phyloP scores from a whole-genome alignment of 1,140 invertebrate species.

The Brachystomella parvula region DNA sequence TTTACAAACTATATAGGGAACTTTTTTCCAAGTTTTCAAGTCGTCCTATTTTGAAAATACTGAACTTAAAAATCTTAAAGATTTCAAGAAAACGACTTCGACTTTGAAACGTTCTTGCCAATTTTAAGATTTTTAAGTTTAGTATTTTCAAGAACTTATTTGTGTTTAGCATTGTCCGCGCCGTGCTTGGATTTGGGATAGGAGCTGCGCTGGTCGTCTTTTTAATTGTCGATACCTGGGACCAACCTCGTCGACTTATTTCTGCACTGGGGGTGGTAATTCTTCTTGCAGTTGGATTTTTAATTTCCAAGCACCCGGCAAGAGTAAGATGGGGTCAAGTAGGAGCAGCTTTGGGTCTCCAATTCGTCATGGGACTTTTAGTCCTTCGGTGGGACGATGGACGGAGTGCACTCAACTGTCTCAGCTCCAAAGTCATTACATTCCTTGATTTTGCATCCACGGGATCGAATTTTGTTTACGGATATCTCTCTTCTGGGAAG shows the following conservation, averaged over 20 bases:
- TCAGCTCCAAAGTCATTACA: slow-evolving; percentile 65
- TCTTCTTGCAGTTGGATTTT: slow-evolving; percentile 44
- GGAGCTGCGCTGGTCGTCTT: slow-evolving; percentile 31
- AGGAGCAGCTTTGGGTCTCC: slow-evolving; percentile 67
- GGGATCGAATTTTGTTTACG: slow-evolving; percentile 80
- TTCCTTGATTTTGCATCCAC: slow-evolving; percentile 70
- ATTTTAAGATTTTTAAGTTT: too few species aligned
- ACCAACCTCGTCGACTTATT: slow-evolving; percentile 45
- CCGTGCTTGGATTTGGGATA: too few species aligned
- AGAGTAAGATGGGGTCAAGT: slow-evolving; percentile 65
- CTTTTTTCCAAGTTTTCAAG: too few species aligned
- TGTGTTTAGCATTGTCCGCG: too few species aligned
- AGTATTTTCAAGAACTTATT: too few species aligned
- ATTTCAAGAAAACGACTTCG: too few species aligned
- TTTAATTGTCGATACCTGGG: slow-evolving; percentile 41
- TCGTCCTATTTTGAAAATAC: too few species aligned
- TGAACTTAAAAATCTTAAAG: too few species aligned
- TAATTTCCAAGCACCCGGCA: slow-evolving; percentile 56
- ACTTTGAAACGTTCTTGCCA: too few species aligned
- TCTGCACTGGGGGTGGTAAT: slow-evolving; percentile 56
- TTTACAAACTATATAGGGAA: too few species aligned
- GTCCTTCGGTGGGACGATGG: slow-evolving; percentile 78
- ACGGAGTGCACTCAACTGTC: slow-evolving; percentile 63
- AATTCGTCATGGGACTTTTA: slow-evolving; percentile 76
- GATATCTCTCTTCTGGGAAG: slow-evolving; percentile 44